Percentiles rank a stretch among this genome's conserved stretches.
Conservation (phyloP, 1,140 invertebrate genomes). For the Pantala flavescens region DNA sequence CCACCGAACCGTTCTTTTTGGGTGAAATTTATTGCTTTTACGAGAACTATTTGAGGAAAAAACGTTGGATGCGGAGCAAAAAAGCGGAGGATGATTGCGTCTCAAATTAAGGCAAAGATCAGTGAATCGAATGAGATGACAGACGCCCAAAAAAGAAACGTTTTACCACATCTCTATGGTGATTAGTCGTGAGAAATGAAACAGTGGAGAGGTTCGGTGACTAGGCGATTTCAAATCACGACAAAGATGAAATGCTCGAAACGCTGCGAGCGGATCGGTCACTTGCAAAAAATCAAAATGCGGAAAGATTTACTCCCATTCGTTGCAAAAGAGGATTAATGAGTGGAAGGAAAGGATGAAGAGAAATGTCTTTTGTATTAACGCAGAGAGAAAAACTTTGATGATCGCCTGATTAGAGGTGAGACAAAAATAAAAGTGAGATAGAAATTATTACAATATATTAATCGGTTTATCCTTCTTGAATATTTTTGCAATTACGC, state of each 20-base stretch:
- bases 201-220: not conserved
- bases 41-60: no score
- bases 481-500: no score
- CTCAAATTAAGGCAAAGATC: no score
- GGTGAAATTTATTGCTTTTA: no score
- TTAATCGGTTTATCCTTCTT: not conserved
- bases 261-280: not conserved
- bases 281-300: not conserved
- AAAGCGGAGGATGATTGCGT: no score
- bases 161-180: not conserved
- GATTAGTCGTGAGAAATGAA: not conserved
- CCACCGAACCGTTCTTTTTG: no score
- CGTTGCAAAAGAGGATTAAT: not conserved
- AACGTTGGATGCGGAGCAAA: no score
- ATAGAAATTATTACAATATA: not conserved
- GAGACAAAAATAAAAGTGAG: not conserved
- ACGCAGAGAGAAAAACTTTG: not conserved
- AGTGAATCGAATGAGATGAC: no score
- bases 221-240: not conserved
- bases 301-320: conserved; percentile 1
- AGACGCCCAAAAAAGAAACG: no score
- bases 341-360: not conserved
- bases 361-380: not conserved
- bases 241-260: not conserved
- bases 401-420: not conserved